Conservation (phyloP, 2,888 invertebrate genomes). For the Odontocolon sp. region DNA sequence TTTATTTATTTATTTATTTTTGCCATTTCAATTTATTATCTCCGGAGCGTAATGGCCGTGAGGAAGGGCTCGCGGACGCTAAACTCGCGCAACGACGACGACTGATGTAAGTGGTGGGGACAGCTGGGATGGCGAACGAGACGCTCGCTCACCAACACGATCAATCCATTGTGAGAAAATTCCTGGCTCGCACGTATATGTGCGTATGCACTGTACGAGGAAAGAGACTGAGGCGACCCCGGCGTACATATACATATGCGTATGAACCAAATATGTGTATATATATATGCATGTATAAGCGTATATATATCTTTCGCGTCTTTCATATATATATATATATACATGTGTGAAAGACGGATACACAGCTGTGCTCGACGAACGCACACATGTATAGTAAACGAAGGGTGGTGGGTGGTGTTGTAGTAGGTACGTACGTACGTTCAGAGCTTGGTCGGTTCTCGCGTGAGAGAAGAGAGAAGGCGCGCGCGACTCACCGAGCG, state of each 20-base stretch:
- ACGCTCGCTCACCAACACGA: conserved; percentile 71
- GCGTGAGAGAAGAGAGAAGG: conserved; percentile 34
- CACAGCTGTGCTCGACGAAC: conserved; percentile 47
- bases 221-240: no score
- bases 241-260: conserved; percentile 68
- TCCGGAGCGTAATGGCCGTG: background rate
- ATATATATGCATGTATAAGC: no score
- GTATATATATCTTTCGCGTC: no score
- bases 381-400: background rate
- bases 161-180: conserved; percentile 76
- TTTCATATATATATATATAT: background rate
- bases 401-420: conserved; percentile 20
- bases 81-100: conserved; percentile 21
- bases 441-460: conserved; percentile 12
- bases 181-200: conserved; percentile 71
- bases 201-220: conserved; percentile 21
- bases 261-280: background rate
- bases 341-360: conserved; percentile 22
- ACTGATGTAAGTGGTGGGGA: no score
- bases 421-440: conserved; percentile 7
- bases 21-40: background rate
- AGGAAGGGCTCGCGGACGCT: conserved; percentile 27
- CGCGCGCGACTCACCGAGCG: conserved; percentile 26
- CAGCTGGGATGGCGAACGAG: conserved; percentile 52
- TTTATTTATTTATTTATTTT: background rate